phyloP scores from a whole-genome alignment of 2,888 invertebrate genomes.

The Plagiodera versicolora region DNA sequence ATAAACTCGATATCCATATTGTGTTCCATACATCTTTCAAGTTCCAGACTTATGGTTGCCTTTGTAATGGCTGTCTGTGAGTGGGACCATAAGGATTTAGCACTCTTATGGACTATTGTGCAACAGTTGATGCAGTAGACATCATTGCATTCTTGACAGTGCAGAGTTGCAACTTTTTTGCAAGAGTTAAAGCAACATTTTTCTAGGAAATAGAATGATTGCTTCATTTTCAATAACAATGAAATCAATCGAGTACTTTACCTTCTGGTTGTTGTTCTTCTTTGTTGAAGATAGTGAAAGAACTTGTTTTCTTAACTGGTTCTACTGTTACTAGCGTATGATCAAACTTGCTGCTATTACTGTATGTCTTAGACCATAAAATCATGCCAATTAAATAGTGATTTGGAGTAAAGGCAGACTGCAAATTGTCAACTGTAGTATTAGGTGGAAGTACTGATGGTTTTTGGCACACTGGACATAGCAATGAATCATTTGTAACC shows the following conservation, averaged over 20 bases:
- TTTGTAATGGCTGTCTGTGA: conserved; percentile 29
- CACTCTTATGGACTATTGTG: conserved; percentile 48
- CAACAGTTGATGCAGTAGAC: conserved; percentile 44
- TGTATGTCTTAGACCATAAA: conserved; percentile 29
- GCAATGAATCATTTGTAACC: conserved; percentile 41
- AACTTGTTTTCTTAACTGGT: background rate
- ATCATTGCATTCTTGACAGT: conserved; percentile 46
- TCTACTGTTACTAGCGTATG: conserved; percentile 17
- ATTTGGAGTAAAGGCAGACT: conserved; percentile 50
- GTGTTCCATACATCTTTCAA: conserved; percentile 44
- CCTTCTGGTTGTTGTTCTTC: background rate
- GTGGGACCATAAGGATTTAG: conserved; percentile 48
- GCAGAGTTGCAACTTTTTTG: conserved; percentile 38
- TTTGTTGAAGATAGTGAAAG: background rate
- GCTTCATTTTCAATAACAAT: background rate
- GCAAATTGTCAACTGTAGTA: conserved; percentile 30
- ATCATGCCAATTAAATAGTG: conserved; percentile 48
- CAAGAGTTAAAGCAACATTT: conserved; percentile 40
- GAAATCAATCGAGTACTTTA: background rate
- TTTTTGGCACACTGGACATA: conserved; percentile 58
- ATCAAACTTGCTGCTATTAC: conserved; percentile 10
- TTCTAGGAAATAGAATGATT: conserved; percentile 27
- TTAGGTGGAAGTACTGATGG: conserved; percentile 44
- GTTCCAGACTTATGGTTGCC: conserved; percentile 22
- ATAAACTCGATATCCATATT: conserved; percentile 47